Evolutionary conservation across 2,113 vertebrate species (phyloP).

Genomic region (Panthera tigris): DNA sequence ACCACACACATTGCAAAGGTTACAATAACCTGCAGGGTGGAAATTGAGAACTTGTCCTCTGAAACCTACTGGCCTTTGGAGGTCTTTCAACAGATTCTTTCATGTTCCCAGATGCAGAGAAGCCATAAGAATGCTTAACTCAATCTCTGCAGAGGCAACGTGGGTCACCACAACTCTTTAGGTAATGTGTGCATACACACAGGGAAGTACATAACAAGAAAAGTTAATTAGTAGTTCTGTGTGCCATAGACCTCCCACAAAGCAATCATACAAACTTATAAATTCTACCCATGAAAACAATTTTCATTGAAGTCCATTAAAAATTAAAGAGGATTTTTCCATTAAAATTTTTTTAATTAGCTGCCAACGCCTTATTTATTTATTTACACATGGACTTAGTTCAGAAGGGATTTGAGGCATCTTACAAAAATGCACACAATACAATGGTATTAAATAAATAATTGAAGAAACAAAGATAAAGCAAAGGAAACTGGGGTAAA

Average conservation of each 20-base stretch:
- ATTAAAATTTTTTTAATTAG: constrained; percentile 65
- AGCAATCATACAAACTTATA: constrained; percentile 51
- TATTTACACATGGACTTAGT: constrained; percentile 49
- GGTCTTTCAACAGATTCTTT: neutral
- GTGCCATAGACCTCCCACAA: constrained; percentile 30
- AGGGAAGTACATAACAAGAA: constrained; percentile 8
- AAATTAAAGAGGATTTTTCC: constrained; percentile 67
- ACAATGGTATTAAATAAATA: constrained; percentile 47
- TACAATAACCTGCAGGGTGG: neutral
- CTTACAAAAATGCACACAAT: constrained; percentile 24
- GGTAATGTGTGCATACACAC: neutral
- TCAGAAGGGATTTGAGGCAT: constrained; percentile 52
- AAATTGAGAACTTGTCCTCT: neutral
- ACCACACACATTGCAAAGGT: neutral
- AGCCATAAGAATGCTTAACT: neutral
- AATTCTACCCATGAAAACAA: constrained; percentile 60
- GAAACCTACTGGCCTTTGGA: neutral
- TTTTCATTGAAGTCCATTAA: constrained; percentile 67
- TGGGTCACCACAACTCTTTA: neutral
- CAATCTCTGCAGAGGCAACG: neutral
- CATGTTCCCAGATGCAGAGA: neutral
- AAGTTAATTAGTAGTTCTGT: constrained; percentile 53
- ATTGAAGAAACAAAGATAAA: constrained; percentile 48
- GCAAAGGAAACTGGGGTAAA: neutral
- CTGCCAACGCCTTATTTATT: constrained; percentile 49